These are phyloP conservation scores for Drosophila cyrtoloma DNA, from an alignment of 2,888 invertebrate genomes.

Conservation along the genomic window DNA sequence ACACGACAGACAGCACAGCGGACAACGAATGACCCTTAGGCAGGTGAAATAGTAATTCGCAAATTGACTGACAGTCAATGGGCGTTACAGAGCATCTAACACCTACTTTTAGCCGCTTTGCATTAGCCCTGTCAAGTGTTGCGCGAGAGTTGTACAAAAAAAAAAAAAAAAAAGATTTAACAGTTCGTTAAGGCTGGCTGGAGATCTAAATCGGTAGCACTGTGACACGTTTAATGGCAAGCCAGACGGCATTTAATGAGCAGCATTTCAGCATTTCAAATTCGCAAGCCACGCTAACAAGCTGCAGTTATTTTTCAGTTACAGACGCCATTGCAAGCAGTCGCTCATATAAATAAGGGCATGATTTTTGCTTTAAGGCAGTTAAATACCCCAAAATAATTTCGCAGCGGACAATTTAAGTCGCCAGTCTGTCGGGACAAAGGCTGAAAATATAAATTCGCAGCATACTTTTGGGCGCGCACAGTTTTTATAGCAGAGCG, in stretches of 20 bases:
- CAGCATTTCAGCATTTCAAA: neutral
- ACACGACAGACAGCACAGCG: slow-evolving; percentile 16
- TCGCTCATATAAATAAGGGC: slow-evolving; percentile 39
- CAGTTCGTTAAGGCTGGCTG: slow-evolving; percentile 46
- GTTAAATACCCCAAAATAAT: slow-evolving; percentile 33
- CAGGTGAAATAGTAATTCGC: slow-evolving; percentile 73
- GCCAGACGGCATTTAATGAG: slow-evolving; percentile 9
- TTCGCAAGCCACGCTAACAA: slow-evolving; percentile 14
- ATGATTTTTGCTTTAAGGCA: slow-evolving; percentile 39
- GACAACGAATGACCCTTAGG: slow-evolving; percentile 46
- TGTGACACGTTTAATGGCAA: slow-evolving; percentile 9
- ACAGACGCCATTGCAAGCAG: slow-evolving; percentile 20
- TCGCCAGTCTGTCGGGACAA: slow-evolving; percentile 55
- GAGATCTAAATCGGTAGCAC: neutral
- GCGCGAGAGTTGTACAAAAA: slow-evolving; percentile 24
- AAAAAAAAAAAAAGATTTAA: slow-evolving; percentile 46
- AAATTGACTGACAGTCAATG: slow-evolving; percentile 73
- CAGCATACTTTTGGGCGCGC: slow-evolving; percentile 42
- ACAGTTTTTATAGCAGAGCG: slow-evolving; percentile 61
- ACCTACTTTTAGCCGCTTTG: slow-evolving; percentile 45
- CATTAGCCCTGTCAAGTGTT: slow-evolving; percentile 30
- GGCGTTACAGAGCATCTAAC: slow-evolving; percentile 46
- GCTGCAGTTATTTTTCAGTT: slow-evolving; percentile 24
- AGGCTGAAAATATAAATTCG: slow-evolving; percentile 17
- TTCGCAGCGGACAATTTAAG: slow-evolving; percentile 57